phyloP scores from a whole-genome alignment of 2,888 invertebrate species.

The Drosophila rubida region DNA sequence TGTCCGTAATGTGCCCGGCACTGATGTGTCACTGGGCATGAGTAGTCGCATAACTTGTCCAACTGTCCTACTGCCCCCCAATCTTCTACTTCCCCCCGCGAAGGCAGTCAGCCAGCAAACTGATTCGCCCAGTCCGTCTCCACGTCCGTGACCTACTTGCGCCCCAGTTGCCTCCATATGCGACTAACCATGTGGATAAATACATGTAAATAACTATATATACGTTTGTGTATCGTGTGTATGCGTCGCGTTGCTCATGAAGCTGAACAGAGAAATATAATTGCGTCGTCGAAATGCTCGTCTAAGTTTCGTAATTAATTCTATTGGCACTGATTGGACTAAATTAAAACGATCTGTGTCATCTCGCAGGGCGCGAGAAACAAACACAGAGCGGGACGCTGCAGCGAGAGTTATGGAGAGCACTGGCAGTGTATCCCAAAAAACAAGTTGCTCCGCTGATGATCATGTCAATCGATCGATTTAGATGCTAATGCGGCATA shows the following conservation, averaged over 20 bases:
- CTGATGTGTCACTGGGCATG: conserved; percentile 61
- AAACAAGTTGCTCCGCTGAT: conserved; percentile 6
- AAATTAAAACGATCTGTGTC: conserved; percentile 62
- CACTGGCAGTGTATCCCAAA: neutral
- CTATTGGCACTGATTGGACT: conserved; percentile 74
- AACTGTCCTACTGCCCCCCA: conserved; percentile 17
- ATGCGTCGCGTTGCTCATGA: conserved; percentile 52
- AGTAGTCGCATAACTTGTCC: conserved; percentile 26
- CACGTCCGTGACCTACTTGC: conserved; percentile 64
- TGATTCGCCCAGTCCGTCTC: conserved; percentile 25
- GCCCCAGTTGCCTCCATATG: conserved; percentile 31
- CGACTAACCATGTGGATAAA: conserved; percentile 39
- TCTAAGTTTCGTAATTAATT: conserved; percentile 69
- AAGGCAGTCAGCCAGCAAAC: conserved; percentile 38
- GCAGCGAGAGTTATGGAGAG: neutral
- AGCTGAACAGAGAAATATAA: conserved; percentile 61
- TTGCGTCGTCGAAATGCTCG: conserved; percentile 58
- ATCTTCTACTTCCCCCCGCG: conserved; percentile 1
- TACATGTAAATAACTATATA: conserved; percentile 17
- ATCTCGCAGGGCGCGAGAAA: neutral
- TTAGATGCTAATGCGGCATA: conserved; percentile 43
- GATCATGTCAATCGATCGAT: conserved; percentile 39
- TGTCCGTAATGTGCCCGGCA: conserved; percentile 50
- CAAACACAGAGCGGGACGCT: too few species aligned
- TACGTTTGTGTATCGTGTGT: conserved; percentile 18